Evolutionary conservation across 2,888 invertebrate genomes (phyloP).

Genomic region (Plebejus melissa): DNA sequence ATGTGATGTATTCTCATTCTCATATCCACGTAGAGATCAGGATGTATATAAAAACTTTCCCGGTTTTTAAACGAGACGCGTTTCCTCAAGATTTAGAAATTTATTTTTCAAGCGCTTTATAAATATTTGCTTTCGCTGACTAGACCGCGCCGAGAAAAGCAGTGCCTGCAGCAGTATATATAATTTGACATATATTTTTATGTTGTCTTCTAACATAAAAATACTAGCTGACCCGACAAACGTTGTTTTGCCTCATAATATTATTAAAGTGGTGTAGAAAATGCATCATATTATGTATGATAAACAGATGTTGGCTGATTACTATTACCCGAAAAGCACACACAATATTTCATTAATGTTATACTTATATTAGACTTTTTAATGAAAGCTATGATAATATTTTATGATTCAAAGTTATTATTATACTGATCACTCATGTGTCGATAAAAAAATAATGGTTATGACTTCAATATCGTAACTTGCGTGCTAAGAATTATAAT

Average conservation of each 20-base stretch:
- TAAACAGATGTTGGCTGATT: not conserved
- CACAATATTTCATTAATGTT: no score
- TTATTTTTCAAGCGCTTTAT: not conserved
- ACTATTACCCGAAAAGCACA: no score
- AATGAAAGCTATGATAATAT: no score
- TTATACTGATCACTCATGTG: not conserved
- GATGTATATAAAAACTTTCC: not conserved
- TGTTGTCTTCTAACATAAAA: no score
- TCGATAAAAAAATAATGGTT: slow-evolving; percentile 12
- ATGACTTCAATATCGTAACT: not conserved
- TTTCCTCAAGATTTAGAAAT: not conserved
- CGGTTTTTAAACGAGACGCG: not conserved
- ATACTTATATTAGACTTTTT: not conserved
- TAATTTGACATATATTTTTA: not conserved
- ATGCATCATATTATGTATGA: not conserved
- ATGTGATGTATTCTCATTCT: not conserved
- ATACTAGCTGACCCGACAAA: no score
- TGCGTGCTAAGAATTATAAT: not conserved
- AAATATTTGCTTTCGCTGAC: slow-evolving; percentile 2
- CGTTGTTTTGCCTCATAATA: no score
- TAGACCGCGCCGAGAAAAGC: not conserved
- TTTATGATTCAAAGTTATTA: not conserved
- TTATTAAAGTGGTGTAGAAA: no score
- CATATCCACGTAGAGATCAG: not conserved
- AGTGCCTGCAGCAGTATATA: not conserved